Evolutionary conservation across 2,888 invertebrate species (phyloP).

Genomic region (Frankliniella intonsa): DNA sequence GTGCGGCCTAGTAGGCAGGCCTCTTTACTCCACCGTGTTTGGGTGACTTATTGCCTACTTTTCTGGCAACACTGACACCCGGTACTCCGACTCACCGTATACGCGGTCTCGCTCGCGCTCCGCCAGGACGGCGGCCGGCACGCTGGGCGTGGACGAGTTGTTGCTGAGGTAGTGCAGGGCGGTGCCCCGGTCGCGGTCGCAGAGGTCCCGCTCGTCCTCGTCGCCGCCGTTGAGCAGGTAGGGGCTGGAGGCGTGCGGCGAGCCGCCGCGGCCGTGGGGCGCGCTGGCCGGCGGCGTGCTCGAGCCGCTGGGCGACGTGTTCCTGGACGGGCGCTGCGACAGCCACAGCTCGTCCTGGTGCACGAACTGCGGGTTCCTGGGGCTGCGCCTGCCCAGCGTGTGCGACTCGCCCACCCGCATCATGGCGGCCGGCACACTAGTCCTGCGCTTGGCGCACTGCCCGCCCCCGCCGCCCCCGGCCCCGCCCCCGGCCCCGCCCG

Average conservation of each 20-base stretch:
- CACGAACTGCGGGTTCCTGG: slow-evolving; percentile 41
- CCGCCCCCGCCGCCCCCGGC: slow-evolving; percentile 35
- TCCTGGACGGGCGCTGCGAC: slow-evolving; percentile 38
- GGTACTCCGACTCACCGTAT: not conserved
- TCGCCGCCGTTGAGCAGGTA: slow-evolving; percentile 43
- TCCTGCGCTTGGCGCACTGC: slow-evolving; percentile 40
- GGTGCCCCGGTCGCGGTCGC: not conserved
- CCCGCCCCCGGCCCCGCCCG: slow-evolving; percentile 40
- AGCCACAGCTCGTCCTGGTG: slow-evolving; percentile 42
- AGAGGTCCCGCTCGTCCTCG: slow-evolving; percentile 33
- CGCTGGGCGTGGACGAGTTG: slow-evolving; percentile 46
- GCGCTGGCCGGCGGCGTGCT: slow-evolving; percentile 21
- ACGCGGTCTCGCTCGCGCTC: slow-evolving; percentile 9
- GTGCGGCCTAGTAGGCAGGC: no score
- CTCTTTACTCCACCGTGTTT: no score
- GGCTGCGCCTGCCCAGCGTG: slow-evolving; percentile 42
- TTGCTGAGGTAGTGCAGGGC: slow-evolving; percentile 42
- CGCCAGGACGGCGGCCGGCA: slow-evolving; percentile 42
- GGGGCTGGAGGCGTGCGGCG: slow-evolving; percentile 29
- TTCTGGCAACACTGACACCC: no score
- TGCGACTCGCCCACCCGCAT: slow-evolving; percentile 46
- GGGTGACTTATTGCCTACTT: no score
- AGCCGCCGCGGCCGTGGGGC: slow-evolving; percentile 26
- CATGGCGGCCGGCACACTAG: slow-evolving; percentile 41
- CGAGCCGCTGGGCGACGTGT: not conserved